Conservation (phyloP, 1,140 invertebrate species). For the Drosophila repletoides region DNA sequence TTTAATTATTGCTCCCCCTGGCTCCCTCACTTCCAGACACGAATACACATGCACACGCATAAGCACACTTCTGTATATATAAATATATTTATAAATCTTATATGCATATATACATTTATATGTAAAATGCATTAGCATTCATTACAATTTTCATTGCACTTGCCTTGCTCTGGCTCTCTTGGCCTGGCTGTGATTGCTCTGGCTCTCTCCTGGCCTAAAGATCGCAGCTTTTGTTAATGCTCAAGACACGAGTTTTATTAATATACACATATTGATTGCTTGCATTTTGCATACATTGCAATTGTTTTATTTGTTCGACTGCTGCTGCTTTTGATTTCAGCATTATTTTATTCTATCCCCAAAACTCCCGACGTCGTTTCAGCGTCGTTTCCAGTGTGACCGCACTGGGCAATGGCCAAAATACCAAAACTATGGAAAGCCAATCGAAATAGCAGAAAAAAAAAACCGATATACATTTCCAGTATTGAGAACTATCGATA, state of each 20-base stretch:
- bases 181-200: slow-evolving; percentile 1
- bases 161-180: slow-evolving; percentile 39
- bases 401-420: background rate
- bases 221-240: slow-evolving; percentile 35
- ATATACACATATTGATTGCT: slow-evolving; percentile 46
- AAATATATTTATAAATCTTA: background rate
- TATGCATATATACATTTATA: slow-evolving; percentile 2
- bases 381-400: slow-evolving; percentile 38
- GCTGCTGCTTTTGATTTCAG: slow-evolving; percentile 41
- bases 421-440: background rate
- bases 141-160: slow-evolving; percentile 54
- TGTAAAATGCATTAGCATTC: slow-evolving; percentile 47
- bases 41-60: slow-evolving; percentile 28
- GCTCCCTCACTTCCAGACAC: slow-evolving; percentile 56
- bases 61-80: slow-evolving; percentile 15
- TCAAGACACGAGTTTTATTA: slow-evolving; percentile 43
- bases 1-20: slow-evolving; percentile 73
- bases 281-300: slow-evolving; percentile 40
- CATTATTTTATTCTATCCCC: slow-evolving; percentile 45
- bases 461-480: too few relatives aligned
- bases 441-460: background rate
- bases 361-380: slow-evolving; percentile 37
- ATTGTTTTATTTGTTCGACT: slow-evolving; percentile 50
- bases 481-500: too few relatives aligned
- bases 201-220: slow-evolving; percentile 39